Base-by-base conservation (phyloP, 2,888 invertebrate genomes). In the Endotricha flammealis region DNA sequence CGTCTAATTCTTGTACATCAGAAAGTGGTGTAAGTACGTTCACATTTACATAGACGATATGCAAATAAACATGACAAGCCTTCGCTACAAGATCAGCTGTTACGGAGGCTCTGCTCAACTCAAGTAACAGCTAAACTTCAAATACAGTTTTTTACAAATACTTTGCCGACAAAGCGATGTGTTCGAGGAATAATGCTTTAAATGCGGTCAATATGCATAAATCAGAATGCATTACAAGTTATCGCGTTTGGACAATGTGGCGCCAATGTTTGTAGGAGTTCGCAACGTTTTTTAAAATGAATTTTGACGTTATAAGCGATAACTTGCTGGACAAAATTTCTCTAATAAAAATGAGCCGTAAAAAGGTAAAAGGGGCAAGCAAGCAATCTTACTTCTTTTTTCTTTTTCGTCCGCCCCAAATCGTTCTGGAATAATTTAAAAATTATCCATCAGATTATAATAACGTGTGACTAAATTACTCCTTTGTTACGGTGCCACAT, bases 331-430 rank as follows among this genome's bases (percentile, higher is more conserved):
- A 52, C 55, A 62, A 61, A 50, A 53, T 63, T 71, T 69, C 58
- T 80, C 83, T 87, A 88, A 80, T 69, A 72, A 81, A 70, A 87
- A 85, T 79, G 83, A 86, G 78, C 79, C 70, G 73, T 82, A 80
- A 82, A 79, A 69, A 81, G 75, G 79, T 82, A 81, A 80, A 83
- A 82, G 82, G 87, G 87, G 85, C 87, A 87, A 86, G 76, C 88
- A 87, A 88, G 88, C 90, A 90, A 89, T 93, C 95, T 95, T 95
- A 95, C 95, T 95, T 95, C 95, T 95, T 95, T 95, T 94, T 95
- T 95, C 93, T 95, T 95, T 95, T 95, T 95, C 95, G 94, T 94
- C 92, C 95, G 94, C 93, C 95, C 95, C 94, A 93, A 94, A 92
- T 91, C 92, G 90, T 90, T 92, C 93, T 93, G 92, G 89, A 92